Evolutionary conservation across 2,797 vertebrate species (phyloP), one percentile per base, ranked within the genome.

Genomic region (Apogon talboti): DNA sequence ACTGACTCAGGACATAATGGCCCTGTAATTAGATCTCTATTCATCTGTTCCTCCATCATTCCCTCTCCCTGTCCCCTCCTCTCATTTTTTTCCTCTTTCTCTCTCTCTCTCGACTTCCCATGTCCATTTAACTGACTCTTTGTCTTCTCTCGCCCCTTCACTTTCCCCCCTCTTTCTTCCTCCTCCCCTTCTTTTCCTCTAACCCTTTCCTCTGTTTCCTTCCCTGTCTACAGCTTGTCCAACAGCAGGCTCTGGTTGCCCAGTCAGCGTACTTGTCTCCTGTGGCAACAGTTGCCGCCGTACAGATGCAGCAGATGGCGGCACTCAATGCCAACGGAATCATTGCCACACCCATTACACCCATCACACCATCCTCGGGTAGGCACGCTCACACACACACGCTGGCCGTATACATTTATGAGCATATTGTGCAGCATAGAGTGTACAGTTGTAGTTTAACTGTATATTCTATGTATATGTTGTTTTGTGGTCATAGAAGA

Each of bases 281-380:
- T 74, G 96, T 97, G 92, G 95, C 96, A 86, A 95, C 96, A 80
- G 95, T 97, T 90, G 96, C 95, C 1, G 95, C 95, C 1, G 94
- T 97, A 76, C 96, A 97, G 93, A 96, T 98, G 95, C 96, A 97
- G 91, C 96, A 98, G 91, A 96, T 97, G 95, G 96, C 96, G 3
- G 95, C 95, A 2, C 94, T 97, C 91, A 96, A 93, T 75, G 95
- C 95, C 89, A 97, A 95, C 18, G 95, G 96, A 89, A 94, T 97
- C 93, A 96, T 97, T 9, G 94, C 96, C 91, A 95, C 96, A 18
- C 96, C 95, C 85, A 91, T 93, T 55, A 91, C 92, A 14, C 84
- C 92, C 71, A 86, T 94, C 82, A 92, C 93, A n/a, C 86, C 93
- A 12, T 93, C 93, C 59, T 94, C 93, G 62, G 93, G 93, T 94